Conservation (phyloP, 2,797 vertebrate genomes). For the Pseudopleuronectes americanus region DNA sequence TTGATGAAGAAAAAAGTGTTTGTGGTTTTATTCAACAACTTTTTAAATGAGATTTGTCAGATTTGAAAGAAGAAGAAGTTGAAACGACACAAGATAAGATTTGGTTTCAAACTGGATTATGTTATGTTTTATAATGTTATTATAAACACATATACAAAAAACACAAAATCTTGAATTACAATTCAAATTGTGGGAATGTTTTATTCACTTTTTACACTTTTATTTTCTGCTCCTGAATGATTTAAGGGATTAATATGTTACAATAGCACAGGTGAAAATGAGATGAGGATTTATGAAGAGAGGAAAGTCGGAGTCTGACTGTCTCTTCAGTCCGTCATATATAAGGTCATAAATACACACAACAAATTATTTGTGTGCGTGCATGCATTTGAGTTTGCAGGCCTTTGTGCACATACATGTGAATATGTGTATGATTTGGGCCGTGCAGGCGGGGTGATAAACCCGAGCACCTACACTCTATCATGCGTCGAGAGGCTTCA, state of each 20-base stretch:
- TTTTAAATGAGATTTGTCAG: too few species aligned
- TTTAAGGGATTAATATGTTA: background rate
- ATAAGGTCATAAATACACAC: background rate
- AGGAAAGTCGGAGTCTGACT: background rate
- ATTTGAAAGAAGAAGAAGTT: too few species aligned
- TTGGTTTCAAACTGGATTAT: too few species aligned
- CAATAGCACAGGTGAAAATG: constrained; percentile 2
- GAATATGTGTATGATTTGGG: background rate
- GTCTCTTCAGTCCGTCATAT: background rate
- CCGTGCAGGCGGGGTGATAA: constrained; percentile 21
- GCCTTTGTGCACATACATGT: background rate
- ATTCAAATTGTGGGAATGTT: too few species aligned
- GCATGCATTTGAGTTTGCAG: constrained; percentile 15
- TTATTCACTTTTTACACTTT: too few species aligned
- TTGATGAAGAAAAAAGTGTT: too few species aligned
- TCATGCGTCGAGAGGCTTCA: constrained; percentile 70
- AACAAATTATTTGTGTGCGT: background rate
- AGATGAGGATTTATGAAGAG: background rate
- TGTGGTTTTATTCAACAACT: too few species aligned
- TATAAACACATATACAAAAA: too few species aligned
- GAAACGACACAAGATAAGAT: too few species aligned
- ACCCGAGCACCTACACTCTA: constrained; percentile 46
- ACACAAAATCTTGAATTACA: too few species aligned
- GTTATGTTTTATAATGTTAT: too few species aligned
- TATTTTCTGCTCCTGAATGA: too few species aligned